Base-by-base conservation (phyloP, 2,797 vertebrate genomes). In the Gymnoscopelus microlampas region DNA sequence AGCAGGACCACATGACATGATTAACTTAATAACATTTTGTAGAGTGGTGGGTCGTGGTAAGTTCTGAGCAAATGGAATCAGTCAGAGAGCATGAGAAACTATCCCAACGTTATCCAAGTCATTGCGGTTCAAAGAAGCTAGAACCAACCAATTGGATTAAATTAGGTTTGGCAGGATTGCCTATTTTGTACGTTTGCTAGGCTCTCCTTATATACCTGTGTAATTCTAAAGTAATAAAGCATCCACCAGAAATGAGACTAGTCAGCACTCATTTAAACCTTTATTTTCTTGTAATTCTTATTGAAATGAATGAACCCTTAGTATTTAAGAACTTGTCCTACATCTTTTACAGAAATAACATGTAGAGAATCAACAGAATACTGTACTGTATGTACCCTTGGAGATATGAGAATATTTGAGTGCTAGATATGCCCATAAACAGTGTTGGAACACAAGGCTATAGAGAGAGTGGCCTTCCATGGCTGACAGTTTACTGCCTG, bases 401-500 rank as follows among this genome's bases (percentile, higher is more conserved):
- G 29, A 35, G 26, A 26, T 58, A 3, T 58, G 8, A 32, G 56
- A 39, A 39, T 58, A 32, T 35, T 39, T 35, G 14, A 14, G 29
- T 11, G 13, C 14, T 35, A 14, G 13, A 7, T 35, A 35, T 7
- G 56, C 24, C 55, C 53, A 67, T 55, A 77, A 74, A 76, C 63
- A 73, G 63, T 11, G 69, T 63, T 73, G 69, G 64, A 67, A 73
- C 48, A 65, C 62, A 75, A 70, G 26, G 19, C 19, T 19, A 86
- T 80, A 82, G 77, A 73, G 68, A 44, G 56, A 73, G 53, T 57
- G 61, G 26, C 70, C 63, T 79, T 68, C 61, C 56, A 4, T 72
- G 63, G 66, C 56, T 54, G n/a, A 74, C 77, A 71, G 73, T 65
- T 60, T 44, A 81, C 75, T 85, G 84, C 85, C 73, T 4, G 3